A percentile compares a stretch with the other conserved stretches of the same genome.
Evolutionary conservation across 2,888 invertebrate genomes (phyloP).

Genomic region (Flabesymbios commensalis): DNA sequence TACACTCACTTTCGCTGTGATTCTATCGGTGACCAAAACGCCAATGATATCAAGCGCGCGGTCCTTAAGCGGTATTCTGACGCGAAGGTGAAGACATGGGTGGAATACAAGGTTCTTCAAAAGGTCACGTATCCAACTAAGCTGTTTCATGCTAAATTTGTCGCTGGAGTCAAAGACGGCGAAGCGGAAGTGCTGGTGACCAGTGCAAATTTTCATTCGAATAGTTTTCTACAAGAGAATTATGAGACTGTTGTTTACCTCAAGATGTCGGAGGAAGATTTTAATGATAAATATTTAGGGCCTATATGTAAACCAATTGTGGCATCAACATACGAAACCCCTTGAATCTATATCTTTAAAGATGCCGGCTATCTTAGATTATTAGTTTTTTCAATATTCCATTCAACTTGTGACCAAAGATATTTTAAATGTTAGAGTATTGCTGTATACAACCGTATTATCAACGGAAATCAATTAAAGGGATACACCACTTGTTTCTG

Average conservation of each 20-base stretch:
- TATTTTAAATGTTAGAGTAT: no score
- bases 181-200: constrained; percentile 44
- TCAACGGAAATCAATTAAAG: no score
- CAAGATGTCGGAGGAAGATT: constrained; percentile 40
- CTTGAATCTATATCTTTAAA: no score
- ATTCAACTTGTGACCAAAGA: no score
- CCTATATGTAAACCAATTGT: background rate
- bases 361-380: no score
- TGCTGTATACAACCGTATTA: no score
- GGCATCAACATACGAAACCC: background rate
- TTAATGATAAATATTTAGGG: constrained; percentile 17
- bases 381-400: no score
- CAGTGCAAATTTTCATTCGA: constrained; percentile 45
- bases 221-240: constrained; percentile 40
- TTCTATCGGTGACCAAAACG: background rate
- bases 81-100: constrained; percentile 40
- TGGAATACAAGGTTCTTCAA: constrained; percentile 50
- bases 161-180: constrained; percentile 43
- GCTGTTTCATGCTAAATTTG: constrained; percentile 43
- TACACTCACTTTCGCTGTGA: background rate
- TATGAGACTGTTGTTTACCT: constrained; percentile 38
- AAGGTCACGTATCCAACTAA: constrained; percentile 43
- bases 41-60: background rate
- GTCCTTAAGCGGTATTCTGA: background rate
- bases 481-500: no score